Conservation (phyloP, 2,113 vertebrate genomes). For the Lampris megalopsis region DNA sequence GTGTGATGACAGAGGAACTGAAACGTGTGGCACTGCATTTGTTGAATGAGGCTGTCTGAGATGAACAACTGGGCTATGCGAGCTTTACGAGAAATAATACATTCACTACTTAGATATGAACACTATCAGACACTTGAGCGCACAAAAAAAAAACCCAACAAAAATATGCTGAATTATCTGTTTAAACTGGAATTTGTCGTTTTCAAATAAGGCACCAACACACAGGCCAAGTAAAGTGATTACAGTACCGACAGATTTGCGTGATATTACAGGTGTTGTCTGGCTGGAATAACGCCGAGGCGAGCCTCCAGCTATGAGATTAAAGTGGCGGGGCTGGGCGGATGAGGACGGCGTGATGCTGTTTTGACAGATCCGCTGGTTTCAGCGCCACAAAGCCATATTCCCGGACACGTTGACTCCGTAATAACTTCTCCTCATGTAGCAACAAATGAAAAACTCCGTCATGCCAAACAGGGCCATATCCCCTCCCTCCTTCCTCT, state of each 20-base stretch:
- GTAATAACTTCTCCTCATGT: conserved; percentile 32
- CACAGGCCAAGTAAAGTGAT: not conserved
- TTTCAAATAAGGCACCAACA: not conserved
- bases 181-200: not conserved
- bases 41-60: conserved; percentile 20
- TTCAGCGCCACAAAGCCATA: conserved; percentile 27
- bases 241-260: not conserved
- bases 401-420: conserved; percentile 27
- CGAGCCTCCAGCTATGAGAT: conserved; percentile 17
- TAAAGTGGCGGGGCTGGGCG: conserved; percentile 33
- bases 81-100: conserved; percentile 24
- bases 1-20: conserved; percentile 36
- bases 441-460: conserved; percentile 24
- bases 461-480: conserved; percentile 8
- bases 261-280: conserved; percentile 8
- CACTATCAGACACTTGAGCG: conserved; percentile 13
- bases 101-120: conserved; percentile 20
- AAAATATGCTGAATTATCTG: conserved; percentile 9
- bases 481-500: conserved; percentile 11
- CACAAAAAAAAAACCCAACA: conserved; percentile 1
- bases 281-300: conserved; percentile 33
- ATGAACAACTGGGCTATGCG: conserved; percentile 22
- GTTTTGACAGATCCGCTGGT: conserved; percentile 37
- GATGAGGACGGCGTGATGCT: conserved; percentile 27
- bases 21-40: conserved; percentile 56